phyloP scores from a whole-genome alignment of 2,113 vertebrate species.

The Sinocyclocheilus rhinocerous region DNA sequence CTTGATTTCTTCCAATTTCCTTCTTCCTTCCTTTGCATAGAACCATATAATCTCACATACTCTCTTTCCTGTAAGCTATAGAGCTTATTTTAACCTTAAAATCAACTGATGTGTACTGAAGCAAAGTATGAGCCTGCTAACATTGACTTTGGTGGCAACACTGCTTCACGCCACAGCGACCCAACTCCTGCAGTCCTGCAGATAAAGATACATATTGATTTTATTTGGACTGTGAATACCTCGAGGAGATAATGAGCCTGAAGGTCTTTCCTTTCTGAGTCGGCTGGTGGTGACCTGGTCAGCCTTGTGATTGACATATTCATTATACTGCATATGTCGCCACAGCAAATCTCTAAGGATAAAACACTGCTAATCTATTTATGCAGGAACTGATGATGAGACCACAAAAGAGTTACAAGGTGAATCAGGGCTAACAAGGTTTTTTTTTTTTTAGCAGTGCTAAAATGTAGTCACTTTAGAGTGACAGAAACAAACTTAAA shows the following conservation, averaged over 20 bases:
- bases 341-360: neutral
- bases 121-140: neutral
- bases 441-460: neutral
- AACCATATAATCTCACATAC: neutral
- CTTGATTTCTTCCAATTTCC: neutral
- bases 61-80: neutral
- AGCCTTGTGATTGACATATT: constrained; percentile 12
- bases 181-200: constrained; percentile 1
- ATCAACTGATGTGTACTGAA: neutral
- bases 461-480: constrained; percentile 9
- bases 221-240: neutral
- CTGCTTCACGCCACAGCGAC: neutral
- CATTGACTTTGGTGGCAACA: neutral
- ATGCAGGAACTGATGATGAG: neutral
- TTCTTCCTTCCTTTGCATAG: neutral
- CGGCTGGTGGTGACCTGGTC: neutral
- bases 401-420: neutral
- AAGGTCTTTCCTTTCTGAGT: neutral
- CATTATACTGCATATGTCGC: constrained; percentile 15
- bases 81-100: neutral
- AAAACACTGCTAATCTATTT: constrained; percentile 25
- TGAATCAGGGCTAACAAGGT: neutral
- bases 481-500: constrained; percentile 10
- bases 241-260: neutral
- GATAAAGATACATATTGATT: constrained; percentile 2